Percentiles rank a stretch among this genome's conserved stretches.
These are phyloP conservation scores for Xiphophorus couchianus DNA, from an alignment of 2,113 vertebrate species.

Conservation along the genomic window DNA sequence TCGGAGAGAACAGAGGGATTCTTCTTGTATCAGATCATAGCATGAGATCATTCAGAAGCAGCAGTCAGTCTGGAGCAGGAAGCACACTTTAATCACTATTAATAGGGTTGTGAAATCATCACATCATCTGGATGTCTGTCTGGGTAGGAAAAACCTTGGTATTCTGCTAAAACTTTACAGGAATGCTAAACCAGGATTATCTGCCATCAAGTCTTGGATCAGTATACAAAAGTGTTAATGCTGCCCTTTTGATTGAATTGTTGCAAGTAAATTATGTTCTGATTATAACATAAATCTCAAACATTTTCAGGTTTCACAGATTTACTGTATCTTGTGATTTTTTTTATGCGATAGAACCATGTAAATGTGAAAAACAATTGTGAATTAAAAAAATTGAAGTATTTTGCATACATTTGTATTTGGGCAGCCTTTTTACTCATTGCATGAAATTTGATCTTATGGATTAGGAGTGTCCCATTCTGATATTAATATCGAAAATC, in stretches of 20 bases:
- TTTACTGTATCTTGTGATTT: too few relatives aligned
- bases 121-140: slow-evolving; percentile 42
- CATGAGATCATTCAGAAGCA: slow-evolving; percentile 74
- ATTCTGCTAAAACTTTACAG: slow-evolving; percentile 31
- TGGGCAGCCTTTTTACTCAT: too few relatives aligned
- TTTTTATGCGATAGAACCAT: too few relatives aligned
- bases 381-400: too few relatives aligned
- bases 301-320: too few relatives aligned
- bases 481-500: too few relatives aligned
- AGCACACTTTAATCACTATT: slow-evolving; percentile 46
- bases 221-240: background rate
- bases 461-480: too few relatives aligned
- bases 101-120: slow-evolving; percentile 63
- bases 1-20: slow-evolving; percentile 56
- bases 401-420: too few relatives aligned
- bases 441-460: too few relatives aligned
- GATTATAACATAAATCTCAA: background rate
- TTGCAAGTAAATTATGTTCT: background rate
- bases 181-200: slow-evolving; percentile 24
- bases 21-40: slow-evolving; percentile 68
- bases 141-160: slow-evolving; percentile 19
- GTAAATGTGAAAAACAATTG: too few relatives aligned
- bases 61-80: slow-evolving; percentile 34
- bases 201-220: background rate
- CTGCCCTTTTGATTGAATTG: background rate